A percentile compares a stretch with the other conserved stretches of the same genome.
Evolutionary conservation across 2,113 vertebrate genomes (phyloP).

Genomic region (Sander vitreus): DNA sequence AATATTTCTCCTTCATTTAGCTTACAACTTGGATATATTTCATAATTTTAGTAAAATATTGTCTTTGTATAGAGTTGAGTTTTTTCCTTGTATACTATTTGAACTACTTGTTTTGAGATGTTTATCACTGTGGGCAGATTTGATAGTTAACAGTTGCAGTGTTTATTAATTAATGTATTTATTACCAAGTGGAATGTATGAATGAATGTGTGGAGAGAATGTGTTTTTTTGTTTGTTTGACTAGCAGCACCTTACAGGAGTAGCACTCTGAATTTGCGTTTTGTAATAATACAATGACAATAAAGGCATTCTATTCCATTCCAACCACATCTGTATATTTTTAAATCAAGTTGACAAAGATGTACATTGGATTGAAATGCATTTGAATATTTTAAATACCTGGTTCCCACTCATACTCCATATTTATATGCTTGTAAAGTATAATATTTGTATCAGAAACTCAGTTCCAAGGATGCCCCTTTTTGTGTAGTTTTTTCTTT

Average conservation of each 20-base stretch:
- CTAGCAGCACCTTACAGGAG: no score
- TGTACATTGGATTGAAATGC: not conserved
- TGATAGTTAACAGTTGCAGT: not conserved
- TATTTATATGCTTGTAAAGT: not conserved
- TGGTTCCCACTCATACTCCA: not conserved
- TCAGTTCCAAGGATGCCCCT: not conserved
- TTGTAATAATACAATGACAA: no score
- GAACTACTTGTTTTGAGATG: not conserved
- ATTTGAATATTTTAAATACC: not conserved
- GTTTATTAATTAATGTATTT: no score
- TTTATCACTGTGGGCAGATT: not conserved
- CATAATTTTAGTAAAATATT: not conserved
- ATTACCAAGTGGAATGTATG: no score
- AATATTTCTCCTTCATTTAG: not conserved
- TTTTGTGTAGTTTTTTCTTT: not conserved
- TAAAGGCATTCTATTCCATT: no score
- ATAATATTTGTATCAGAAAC: not conserved
- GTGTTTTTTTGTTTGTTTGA: no score
- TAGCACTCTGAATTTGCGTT: no score
- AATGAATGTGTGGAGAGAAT: no score
- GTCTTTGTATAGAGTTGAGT: not conserved
- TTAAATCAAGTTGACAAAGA: not conserved
- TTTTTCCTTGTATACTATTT: not conserved
- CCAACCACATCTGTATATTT: not conserved
- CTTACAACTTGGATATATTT: not conserved